Conservation (phyloP, 2,797 vertebrate genomes). For the Hydrocynus forskahlii region DNA sequence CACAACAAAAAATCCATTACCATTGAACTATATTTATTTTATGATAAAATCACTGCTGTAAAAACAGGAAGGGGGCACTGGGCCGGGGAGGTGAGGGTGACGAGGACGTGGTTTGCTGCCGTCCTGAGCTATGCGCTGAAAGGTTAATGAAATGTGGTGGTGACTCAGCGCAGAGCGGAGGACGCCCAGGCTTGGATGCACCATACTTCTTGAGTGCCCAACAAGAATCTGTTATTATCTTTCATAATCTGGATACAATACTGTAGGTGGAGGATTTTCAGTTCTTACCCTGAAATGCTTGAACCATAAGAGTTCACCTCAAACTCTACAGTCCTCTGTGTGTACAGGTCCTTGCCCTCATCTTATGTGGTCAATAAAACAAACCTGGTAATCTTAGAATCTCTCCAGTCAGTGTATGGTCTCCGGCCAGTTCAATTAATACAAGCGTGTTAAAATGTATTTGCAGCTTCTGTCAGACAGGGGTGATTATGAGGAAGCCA, state of each 20-base stretch:
- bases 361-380: background rate
- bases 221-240: background rate
- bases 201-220: background rate
- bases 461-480: slow-evolving; percentile 83
- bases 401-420: background rate
- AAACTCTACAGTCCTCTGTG: background rate
- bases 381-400: background rate
- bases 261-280: background rate
- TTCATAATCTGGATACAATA: background rate
- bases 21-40: too few relatives aligned
- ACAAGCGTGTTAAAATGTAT: slow-evolving; percentile 43
- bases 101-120: background rate
- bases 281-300: background rate
- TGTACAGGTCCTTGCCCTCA: background rate
- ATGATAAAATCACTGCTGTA: too few relatives aligned
- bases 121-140: background rate
- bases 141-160: background rate
- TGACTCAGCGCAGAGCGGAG: background rate
- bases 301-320: background rate
- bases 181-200: background rate
- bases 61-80: background rate
- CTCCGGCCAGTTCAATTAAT: background rate
- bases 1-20: too few relatives aligned
- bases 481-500: slow-evolving; percentile 81
- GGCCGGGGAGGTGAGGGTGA: background rate